These are phyloP conservation scores for Dicrostonyx torquatus DNA, from an alignment of 2,797 vertebrate species.

Conservation along the genomic window DNA sequence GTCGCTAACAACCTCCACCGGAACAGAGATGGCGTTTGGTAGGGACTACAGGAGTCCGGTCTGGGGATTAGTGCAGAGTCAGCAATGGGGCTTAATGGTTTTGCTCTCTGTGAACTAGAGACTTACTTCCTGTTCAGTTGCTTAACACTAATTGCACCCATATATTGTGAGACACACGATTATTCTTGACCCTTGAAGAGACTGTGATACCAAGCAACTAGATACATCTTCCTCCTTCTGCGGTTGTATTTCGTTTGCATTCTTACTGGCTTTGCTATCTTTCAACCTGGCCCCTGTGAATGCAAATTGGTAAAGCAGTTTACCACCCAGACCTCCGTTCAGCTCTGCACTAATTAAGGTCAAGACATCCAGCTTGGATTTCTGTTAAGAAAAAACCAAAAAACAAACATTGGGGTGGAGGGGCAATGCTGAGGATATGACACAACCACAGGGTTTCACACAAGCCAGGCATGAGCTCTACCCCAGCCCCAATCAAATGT, in stretches of 20 bases:
- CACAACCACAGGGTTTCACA: background rate
- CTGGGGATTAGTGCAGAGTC: background rate
- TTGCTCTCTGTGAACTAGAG: background rate
- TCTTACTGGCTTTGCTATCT: background rate
- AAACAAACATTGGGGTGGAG: too few species aligned
- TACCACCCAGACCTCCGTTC: background rate
- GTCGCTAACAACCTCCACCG: background rate
- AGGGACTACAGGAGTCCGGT: background rate
- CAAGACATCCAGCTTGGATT: background rate
- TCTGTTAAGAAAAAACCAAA: background rate
- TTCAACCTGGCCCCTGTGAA: slow-evolving; percentile 18
- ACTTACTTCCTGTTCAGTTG: background rate
- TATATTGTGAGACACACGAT: background rate
- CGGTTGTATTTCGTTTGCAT: slow-evolving; percentile 46
- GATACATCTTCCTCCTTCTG: slow-evolving; percentile 12
- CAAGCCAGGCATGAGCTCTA: background rate
- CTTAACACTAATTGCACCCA: background rate
- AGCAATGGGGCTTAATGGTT: background rate
- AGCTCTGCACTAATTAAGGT: background rate
- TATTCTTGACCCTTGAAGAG: background rate
- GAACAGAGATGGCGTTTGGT: background rate
- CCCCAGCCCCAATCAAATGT: background rate
- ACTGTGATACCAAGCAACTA: background rate
- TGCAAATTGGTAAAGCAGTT: background rate
- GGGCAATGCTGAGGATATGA: background rate